Evolutionary conservation across 2,113 vertebrate species (phyloP).

Genomic region (Rynchops niger): DNA sequence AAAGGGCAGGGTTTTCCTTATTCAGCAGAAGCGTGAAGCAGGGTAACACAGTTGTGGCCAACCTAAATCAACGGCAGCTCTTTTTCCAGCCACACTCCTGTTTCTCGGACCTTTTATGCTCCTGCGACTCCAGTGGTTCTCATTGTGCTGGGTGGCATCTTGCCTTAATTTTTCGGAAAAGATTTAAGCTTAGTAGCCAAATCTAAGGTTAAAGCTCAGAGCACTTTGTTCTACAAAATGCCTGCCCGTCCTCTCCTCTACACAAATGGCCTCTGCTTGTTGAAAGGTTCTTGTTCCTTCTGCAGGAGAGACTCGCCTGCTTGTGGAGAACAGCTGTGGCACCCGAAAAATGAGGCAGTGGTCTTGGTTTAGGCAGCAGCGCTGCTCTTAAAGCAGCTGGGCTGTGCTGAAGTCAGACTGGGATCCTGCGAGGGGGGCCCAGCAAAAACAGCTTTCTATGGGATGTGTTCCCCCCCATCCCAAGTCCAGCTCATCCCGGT

Average conservation of each 20-base stretch:
- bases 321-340: not conserved
- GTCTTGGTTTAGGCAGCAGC: not conserved
- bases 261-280: not conserved
- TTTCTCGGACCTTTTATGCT: not conserved
- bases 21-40: not conserved
- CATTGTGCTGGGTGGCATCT: not conserved
- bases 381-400: not conserved
- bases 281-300: not conserved
- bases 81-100: not conserved
- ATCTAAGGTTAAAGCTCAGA: not conserved
- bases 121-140: not conserved
- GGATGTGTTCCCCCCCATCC: no score
- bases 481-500: not conserved
- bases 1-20: not conserved
- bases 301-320: not conserved
- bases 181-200: not conserved
- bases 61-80: not conserved
- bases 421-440: not conserved
- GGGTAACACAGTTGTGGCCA: not conserved
- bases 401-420: not conserved
- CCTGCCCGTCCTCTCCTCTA: not conserved
- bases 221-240: not conserved
- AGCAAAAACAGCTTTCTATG: not conserved
- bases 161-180: not conserved
- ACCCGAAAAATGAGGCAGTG: not conserved